These are phyloP conservation scores for Heliconius sara DNA, from an alignment of 2,888 invertebrate genomes.

Conservation along the genomic window DNA sequence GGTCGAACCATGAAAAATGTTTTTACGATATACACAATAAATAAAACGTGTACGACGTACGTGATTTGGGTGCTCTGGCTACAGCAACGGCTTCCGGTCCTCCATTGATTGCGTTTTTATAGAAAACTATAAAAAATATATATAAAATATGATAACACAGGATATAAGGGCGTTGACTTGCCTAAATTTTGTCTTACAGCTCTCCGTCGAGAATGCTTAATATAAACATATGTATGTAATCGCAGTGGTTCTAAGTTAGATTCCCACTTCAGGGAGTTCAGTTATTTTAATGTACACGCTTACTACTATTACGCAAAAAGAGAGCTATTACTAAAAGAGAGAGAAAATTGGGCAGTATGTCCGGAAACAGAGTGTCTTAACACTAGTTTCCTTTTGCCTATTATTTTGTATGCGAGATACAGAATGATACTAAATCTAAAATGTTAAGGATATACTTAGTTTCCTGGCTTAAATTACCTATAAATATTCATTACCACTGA, in stretches of 20 bases:
- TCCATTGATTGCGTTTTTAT: constrained; percentile 33
- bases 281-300: no score
- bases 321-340: no score
- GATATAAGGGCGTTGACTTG: constrained; percentile 26
- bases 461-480: no score
- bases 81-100: constrained; percentile 42
- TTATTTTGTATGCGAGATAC: not conserved
- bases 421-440: not conserved
- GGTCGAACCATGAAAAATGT: constrained; percentile 41
- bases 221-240: no score
- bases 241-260: no score
- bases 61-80: constrained; percentile 39
- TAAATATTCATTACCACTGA: no score
- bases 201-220: no score
- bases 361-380: not conserved
- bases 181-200: not conserved
- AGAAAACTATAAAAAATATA: constrained; percentile 26
- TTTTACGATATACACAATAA: constrained; percentile 52
- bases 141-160: constrained; percentile 23
- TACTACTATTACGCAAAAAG: no score
- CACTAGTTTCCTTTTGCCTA: not conserved
- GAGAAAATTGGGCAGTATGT: not conserved
- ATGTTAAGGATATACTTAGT: no score
- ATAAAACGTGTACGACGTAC: constrained; percentile 43
- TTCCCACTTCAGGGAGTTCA: no score